Evolutionary conservation across 2,888 invertebrate genomes (phyloP), one percentile per base, ranked within the genome.

Genomic region (Metacarcinus magister): DNA sequence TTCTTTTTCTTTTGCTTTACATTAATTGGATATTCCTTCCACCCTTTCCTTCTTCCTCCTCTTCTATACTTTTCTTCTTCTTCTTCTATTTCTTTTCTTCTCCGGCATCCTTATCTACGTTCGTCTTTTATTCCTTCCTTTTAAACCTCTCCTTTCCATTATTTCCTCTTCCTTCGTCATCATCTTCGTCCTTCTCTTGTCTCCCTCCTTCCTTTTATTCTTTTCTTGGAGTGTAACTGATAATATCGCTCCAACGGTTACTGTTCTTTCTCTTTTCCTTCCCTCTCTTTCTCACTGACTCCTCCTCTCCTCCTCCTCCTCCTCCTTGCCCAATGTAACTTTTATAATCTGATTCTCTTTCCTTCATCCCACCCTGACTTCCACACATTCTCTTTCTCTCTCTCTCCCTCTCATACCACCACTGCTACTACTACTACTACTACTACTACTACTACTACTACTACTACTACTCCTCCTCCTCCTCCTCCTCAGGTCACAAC

Each of bases 361-460:
- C 82, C 82, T 82, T 82, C 82, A 82, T 32, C 82, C 32, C 82
- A 8, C 5, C 82, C 32, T 32, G 82, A 82, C 32, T 82, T 82
- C 82, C 82, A 82, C 82, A 82, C 82, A 82, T 82, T 82, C 89
- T 43, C 89, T 43, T 23, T 89, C 89, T 89, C 89, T 43, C 39
- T 43, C 89, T 43, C 43, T 89, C 89, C 32, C 89, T 43, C 89
- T 43, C 39, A 7, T 16, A 19, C 60, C 23, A 60, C 60, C 23
- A 60, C 23, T 5, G 16, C 16, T 16, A 60, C 60, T 16, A 60
- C 60, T 16, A 67, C n/a, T 67, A 67, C 67, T 67, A 67, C 67
- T 67, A 67, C n/a, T 67, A n/a, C 67, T 67, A 67, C n/a, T 67
- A 67, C n/a, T 60, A 60, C 67, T 67, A n/a, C 67, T 67, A n/a